These are phyloP conservation scores for Valencia hispanica DNA, from an alignment of 2,797 vertebrate genomes.

Conservation along the genomic window DNA sequence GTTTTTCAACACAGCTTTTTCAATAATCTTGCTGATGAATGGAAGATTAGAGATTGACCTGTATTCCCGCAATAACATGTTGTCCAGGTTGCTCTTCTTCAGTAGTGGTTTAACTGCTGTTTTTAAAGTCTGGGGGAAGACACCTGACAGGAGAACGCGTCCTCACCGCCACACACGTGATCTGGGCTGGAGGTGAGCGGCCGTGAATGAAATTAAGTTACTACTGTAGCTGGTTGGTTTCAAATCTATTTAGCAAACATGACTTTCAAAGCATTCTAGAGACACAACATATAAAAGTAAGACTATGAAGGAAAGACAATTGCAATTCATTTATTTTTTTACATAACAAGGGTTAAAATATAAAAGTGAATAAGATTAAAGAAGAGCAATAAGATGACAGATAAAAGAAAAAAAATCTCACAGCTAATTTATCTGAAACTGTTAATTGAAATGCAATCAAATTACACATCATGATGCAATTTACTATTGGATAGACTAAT, in stretches of 20 bases:
- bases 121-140: too few species aligned
- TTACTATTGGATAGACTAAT: constrained; percentile 9
- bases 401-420: background rate
- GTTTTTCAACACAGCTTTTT: too few species aligned
- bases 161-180: too few species aligned
- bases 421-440: background rate
- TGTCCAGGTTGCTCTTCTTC: too few species aligned
- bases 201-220: too few species aligned
- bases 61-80: too few species aligned
- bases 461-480: constrained; percentile 25
- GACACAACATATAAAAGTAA: constrained; percentile 12
- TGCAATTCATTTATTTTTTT: background rate
- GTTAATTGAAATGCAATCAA: constrained; percentile 17
- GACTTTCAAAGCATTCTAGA: constrained; percentile 24
- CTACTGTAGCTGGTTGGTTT: constrained; percentile 29
- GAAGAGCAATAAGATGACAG: background rate
- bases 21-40: too few species aligned
- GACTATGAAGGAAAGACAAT: background rate
- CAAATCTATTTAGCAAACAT: constrained; percentile 40
- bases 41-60: too few species aligned
- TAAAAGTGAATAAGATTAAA: too few species aligned
- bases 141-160: too few species aligned
- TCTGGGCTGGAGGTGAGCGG: too few species aligned
- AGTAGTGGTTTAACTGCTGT: too few species aligned
- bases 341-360: background rate